phyloP scores from a whole-genome alignment of 2,113 vertebrate species.

The Heloderma charlesbogerti region DNA sequence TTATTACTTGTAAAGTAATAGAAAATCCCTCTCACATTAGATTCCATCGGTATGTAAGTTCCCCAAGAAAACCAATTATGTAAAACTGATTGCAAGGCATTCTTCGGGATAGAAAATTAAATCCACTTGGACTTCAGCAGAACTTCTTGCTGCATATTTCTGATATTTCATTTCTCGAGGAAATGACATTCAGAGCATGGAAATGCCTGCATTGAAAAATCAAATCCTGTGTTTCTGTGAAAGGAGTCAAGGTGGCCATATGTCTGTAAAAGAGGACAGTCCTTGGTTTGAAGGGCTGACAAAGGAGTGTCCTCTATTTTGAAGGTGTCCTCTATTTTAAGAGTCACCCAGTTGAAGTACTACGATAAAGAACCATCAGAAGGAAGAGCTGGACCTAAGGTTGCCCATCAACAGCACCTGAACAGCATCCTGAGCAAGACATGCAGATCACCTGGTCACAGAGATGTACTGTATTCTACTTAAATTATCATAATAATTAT shows the following conservation, averaged over 20 bases:
- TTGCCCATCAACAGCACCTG: too few species aligned
- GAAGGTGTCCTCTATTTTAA: too few species aligned
- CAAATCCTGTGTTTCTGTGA: constrained; percentile 27
- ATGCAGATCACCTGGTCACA: too few species aligned
- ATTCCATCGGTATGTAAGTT: constrained; percentile 28
- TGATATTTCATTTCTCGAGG: constrained; percentile 5
- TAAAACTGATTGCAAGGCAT: constrained; percentile 41
- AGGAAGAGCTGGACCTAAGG: too few species aligned
- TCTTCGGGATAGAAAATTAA: constrained; percentile 38
- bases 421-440: too few species aligned
- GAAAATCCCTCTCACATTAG: constrained; percentile 30
- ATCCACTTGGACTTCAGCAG: constrained; percentile 42
- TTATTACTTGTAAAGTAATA: constrained; percentile 41
- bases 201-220: constrained; percentile 23
- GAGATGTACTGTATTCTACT: too few species aligned
- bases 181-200: constrained; percentile 15
- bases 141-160: constrained; percentile 27
- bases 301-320: too few species aligned
- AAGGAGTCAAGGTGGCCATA: neutral
- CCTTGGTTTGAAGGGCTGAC: too few species aligned
- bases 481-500: too few species aligned
- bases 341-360: too few species aligned
- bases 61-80: constrained; percentile 33
- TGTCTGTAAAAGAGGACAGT: neutral
- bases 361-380: too few species aligned